These are phyloP conservation scores for Orientallactaga bullata DNA, from an alignment of 2,113 vertebrate species.

Conservation along the genomic window DNA sequence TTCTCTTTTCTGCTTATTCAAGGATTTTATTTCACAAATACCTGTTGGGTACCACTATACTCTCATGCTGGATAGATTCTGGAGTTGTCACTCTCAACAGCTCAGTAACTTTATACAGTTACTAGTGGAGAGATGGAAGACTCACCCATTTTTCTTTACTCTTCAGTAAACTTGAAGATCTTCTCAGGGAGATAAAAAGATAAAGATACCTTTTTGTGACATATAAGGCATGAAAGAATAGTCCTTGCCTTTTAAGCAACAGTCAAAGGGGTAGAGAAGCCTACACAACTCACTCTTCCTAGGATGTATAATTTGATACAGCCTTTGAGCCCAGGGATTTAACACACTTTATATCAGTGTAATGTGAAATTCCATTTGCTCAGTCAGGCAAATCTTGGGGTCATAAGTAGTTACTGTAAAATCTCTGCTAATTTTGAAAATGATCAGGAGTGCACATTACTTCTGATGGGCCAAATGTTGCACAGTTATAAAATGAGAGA, in stretches of 20 bases:
- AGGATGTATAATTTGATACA: slow-evolving; percentile 21
- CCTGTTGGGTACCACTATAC: background rate
- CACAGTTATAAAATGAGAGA: slow-evolving; percentile 39
- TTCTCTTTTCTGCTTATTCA: background rate
- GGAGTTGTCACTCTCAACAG: background rate
- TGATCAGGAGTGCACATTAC: background rate
- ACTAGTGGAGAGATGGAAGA: background rate
- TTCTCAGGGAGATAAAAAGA: background rate
- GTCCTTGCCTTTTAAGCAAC: slow-evolving; percentile 22
- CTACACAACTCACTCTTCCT: background rate
- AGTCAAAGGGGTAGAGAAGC: slow-evolving; percentile 1
- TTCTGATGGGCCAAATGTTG: background rate
- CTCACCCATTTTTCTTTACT: background rate
- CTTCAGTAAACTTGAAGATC: slow-evolving; percentile 17
- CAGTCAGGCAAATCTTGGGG: slow-evolving; percentile 34
- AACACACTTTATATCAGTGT: background rate
- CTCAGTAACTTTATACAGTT: background rate
- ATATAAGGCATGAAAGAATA: slow-evolving; percentile 4
- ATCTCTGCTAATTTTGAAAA: slow-evolving; percentile 48
- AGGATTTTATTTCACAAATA: background rate
- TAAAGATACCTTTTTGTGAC: background rate
- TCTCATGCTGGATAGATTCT: background rate
- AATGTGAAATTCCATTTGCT: slow-evolving; percentile 31
- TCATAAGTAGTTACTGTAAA: slow-evolving; percentile 44
- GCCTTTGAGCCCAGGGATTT: slow-evolving; percentile 15